Evolutionary conservation across 2,113 vertebrate genomes (phyloP).

Genomic region (Hypanus sabinus): DNA sequence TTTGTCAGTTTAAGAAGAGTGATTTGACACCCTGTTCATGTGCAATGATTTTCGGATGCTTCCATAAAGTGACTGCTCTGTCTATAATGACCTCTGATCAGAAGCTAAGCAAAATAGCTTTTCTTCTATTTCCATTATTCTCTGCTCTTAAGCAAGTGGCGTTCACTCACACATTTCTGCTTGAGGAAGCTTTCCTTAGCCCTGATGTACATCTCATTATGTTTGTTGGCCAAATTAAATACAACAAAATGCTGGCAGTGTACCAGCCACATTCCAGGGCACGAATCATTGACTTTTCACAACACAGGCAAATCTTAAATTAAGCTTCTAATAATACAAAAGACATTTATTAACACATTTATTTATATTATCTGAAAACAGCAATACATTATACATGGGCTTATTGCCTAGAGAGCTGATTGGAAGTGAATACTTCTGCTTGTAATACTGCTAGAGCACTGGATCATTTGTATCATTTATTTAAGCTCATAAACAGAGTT

Average conservation of each 20-base stretch:
- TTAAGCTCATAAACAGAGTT: not conserved
- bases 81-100: not conserved
- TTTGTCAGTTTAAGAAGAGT: not conserved
- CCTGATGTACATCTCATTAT: not conserved
- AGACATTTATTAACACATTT: not conserved
- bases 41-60: not conserved
- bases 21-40: not conserved
- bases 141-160: not conserved
- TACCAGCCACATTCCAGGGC: not conserved
- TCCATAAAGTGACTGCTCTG: not conserved
- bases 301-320: not conserved
- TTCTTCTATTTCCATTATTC: not conserved
- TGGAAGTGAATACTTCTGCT: not conserved
- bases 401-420: not conserved
- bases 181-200: not conserved
- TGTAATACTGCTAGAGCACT: not conserved
- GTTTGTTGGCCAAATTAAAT: conserved; percentile 5
- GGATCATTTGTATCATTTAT: not conserved
- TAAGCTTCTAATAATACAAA: not conserved
- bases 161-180: not conserved
- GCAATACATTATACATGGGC: not conserved
- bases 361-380: not conserved
- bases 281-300: not conserved
- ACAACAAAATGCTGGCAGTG: not conserved
- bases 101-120: not conserved